A percentile compares a stretch with the other conserved stretches of the same genome.
These are phyloP conservation scores for Kobus ellipsiprymnus DNA, from an alignment of 2,113 vertebrate species.

Conservation along the genomic window DNA sequence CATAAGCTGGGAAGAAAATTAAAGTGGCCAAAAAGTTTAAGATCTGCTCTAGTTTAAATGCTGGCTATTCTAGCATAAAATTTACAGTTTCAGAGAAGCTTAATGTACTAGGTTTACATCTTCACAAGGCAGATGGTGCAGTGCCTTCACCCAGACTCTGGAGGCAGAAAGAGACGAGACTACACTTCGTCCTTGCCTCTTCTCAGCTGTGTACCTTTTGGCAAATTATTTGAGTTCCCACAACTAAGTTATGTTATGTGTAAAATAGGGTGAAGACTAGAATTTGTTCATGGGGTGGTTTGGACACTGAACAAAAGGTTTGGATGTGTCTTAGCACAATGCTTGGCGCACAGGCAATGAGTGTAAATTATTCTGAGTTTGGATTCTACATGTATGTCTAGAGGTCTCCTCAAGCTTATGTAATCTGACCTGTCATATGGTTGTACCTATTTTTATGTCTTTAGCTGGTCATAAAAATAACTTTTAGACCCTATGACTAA, in stretches of 20 bases:
- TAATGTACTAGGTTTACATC: neutral
- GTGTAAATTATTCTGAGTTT: neutral
- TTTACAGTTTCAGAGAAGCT: neutral
- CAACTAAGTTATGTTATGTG: neutral
- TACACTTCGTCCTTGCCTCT: neutral
- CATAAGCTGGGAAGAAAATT: neutral
- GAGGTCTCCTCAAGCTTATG: neutral
- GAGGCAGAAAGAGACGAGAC: neutral
- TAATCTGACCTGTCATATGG: neutral
- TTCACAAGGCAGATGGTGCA: neutral
- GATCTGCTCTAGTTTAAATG: neutral
- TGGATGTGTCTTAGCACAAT: neutral
- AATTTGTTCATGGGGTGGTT: neutral
- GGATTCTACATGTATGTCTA: neutral
- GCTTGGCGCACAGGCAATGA: neutral
- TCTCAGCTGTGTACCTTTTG: neutral
- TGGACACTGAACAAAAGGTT: neutral
- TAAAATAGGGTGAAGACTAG: neutral
- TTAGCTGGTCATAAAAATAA: conserved; percentile 20
- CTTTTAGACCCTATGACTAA: neutral
- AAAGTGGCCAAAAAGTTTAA: neutral
- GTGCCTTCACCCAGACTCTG: neutral
- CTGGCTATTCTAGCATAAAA: neutral
- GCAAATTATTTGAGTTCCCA: neutral
- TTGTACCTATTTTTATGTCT: conserved; percentile 24